Conservation (phyloP, 2,797 vertebrate species). For the Alosa sapidissima region DNA sequence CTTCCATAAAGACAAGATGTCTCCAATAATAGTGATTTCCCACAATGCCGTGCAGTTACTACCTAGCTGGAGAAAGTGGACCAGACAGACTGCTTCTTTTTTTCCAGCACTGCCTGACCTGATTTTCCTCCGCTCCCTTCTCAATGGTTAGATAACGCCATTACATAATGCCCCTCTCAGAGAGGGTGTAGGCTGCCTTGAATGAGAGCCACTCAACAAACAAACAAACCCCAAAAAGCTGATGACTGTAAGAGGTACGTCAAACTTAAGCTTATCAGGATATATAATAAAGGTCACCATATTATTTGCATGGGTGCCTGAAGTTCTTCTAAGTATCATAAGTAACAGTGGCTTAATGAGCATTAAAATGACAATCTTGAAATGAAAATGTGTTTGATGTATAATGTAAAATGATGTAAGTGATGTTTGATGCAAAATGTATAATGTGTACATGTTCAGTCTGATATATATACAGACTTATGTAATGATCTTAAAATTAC, state of each 20-base stretch:
- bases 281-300: not conserved
- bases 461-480: not conserved
- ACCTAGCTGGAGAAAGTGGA: constrained; percentile 41
- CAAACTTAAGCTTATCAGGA: not conserved
- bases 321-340: not conserved
- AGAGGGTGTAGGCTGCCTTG: constrained; percentile 51
- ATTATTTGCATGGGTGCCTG: not conserved
- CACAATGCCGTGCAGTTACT: constrained; percentile 18
- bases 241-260: not conserved
- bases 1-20: not conserved
- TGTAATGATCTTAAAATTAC: no score
- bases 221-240: not conserved
- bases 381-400: not conserved
- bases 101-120: constrained; percentile 61
- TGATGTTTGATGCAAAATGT: not conserved
- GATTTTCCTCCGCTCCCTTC: constrained; percentile 60
- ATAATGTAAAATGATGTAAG: not conserved
- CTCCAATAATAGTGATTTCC: not conserved
- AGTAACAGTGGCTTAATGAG: not conserved
- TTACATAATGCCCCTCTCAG: constrained; percentile 70
- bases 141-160: constrained; percentile 68
- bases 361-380: not conserved
- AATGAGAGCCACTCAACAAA: constrained; percentile 43
- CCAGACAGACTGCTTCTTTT: constrained; percentile 45
- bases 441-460: not conserved